phyloP scores from a whole-genome alignment of 1,140 invertebrate genomes.

The Drosophila orena region DNA sequence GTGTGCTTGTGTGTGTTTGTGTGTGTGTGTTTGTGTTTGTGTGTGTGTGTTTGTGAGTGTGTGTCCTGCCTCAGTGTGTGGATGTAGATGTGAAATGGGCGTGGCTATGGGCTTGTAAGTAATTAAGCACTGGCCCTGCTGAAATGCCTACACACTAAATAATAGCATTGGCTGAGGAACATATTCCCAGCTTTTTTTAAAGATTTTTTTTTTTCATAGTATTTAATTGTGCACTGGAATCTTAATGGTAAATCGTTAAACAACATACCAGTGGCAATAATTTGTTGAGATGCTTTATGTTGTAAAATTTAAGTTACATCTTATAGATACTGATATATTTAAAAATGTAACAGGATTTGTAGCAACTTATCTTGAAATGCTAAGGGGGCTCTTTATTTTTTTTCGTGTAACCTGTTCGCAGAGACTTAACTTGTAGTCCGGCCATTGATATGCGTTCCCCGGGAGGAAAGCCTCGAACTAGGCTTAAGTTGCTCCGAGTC shows the following conservation, averaged over 20 bases:
- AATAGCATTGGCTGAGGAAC: slow-evolving; percentile 44
- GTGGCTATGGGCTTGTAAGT: slow-evolving; percentile 66
- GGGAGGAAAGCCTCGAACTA: slow-evolving; percentile 15
- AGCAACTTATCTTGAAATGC: too few relatives aligned
- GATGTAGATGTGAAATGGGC: slow-evolving; percentile 16
- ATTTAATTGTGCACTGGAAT: not conserved
- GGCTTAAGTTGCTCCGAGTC: slow-evolving; percentile 1
- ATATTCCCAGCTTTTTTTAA: not conserved
- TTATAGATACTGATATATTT: too few relatives aligned
- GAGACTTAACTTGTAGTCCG: slow-evolving; percentile 53
- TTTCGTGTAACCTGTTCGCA: slow-evolving; percentile 8
- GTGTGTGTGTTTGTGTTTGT: not conserved
- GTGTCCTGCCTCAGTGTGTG: too few relatives aligned
- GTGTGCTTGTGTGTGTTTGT: not conserved
- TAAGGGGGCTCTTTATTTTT: not conserved
- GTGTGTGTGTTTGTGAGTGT: not conserved
- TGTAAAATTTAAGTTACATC: too few relatives aligned
- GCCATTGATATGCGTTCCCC: slow-evolving; percentile 23
- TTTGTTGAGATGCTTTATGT: too few relatives aligned
- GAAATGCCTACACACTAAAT: slow-evolving; percentile 78
- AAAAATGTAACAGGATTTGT: too few relatives aligned
- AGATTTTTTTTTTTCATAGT: not conserved
- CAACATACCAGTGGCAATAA: too few relatives aligned
- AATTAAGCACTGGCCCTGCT: slow-evolving; percentile 73
- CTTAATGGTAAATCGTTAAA: too few relatives aligned